Percentiles rank a stretch among this genome's conserved stretches.
These are phyloP conservation scores for Lipophrys pholis DNA, from an alignment of 2,113 vertebrate genomes.

Conservation along the genomic window DNA sequence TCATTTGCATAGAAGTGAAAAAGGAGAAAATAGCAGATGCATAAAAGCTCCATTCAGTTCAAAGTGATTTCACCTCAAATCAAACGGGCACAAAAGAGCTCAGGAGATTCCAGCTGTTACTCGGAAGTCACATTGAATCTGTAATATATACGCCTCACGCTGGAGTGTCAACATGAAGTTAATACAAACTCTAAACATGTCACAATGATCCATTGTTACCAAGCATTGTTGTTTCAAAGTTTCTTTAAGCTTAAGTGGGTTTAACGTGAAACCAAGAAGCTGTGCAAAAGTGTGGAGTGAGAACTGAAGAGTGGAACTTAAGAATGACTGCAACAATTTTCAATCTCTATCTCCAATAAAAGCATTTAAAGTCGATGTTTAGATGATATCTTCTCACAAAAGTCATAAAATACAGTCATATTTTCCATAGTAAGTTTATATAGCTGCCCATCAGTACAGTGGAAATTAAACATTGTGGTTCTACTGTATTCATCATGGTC, in stretches of 20 bases:
- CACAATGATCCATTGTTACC: not conserved
- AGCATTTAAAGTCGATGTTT: constrained; percentile 30
- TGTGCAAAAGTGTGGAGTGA: not conserved
- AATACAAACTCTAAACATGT: not conserved
- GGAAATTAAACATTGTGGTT: not conserved
- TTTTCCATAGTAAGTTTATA: constrained; percentile 14
- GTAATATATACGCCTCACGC: not conserved
- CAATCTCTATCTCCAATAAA: constrained; percentile 10
- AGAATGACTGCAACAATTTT: constrained; percentile 30
- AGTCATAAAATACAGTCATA: constrained; percentile 9
- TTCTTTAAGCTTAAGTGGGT: not conserved
- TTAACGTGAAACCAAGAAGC: not conserved
- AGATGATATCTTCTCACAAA: constrained; percentile 33
- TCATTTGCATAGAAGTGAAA: constrained; percentile 49
- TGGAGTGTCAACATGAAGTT: not conserved
- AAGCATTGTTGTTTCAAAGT: not conserved
- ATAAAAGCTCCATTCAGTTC: constrained; percentile 23
- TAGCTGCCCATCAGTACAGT: constrained; percentile 13
- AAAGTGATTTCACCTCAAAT: constrained; percentile 38
- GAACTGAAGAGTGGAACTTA: constrained; percentile 5
- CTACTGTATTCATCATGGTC: constrained; percentile 12
- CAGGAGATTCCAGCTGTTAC: constrained; percentile 8
- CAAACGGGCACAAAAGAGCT: constrained; percentile 9
- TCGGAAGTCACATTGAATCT: not conserved
- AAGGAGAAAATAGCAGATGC: not conserved